Evolutionary conservation across 2,113 vertebrate species (phyloP).

Genomic region (Apaloderma vittatum): DNA sequence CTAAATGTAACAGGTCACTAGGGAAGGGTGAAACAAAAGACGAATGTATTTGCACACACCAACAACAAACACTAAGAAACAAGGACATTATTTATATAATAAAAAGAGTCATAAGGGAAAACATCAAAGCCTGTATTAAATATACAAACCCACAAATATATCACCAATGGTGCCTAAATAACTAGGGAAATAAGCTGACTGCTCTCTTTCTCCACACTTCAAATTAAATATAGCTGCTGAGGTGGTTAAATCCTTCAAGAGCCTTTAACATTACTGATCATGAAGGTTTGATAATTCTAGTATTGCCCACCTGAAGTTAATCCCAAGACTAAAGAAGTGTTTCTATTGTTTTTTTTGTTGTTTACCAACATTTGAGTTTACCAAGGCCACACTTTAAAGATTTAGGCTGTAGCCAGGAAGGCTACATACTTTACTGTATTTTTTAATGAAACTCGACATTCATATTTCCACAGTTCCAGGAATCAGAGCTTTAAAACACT

Average conservation of each 20-base stretch:
- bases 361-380: not conserved
- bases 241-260: conserved; percentile 7
- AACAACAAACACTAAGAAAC: conserved; percentile 61
- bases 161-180: conserved; percentile 41
- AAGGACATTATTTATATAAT: conserved; percentile 65
- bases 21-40: conserved; percentile 68
- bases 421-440: not conserved
- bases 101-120: conserved; percentile 65
- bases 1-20: conserved; percentile 68
- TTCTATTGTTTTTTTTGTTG: not conserved
- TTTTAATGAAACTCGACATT: conserved; percentile 12
- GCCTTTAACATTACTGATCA: not conserved
- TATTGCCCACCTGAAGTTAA: not conserved
- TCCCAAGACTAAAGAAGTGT: not conserved
- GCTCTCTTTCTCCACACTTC: conserved; percentile 1
- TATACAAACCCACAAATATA: conserved; percentile 36
- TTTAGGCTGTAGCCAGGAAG: not conserved
- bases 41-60: conserved; percentile 59
- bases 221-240: conserved; percentile 24
- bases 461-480: not conserved
- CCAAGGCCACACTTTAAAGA: not conserved
- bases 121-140: conserved; percentile 64
- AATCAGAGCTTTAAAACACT: not conserved
- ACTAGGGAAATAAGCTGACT: conserved; percentile 38
- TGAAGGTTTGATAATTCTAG: not conserved